Evolutionary conservation across 1,140 invertebrate species (phyloP).

Genomic region (Bombus waltoni): DNA sequence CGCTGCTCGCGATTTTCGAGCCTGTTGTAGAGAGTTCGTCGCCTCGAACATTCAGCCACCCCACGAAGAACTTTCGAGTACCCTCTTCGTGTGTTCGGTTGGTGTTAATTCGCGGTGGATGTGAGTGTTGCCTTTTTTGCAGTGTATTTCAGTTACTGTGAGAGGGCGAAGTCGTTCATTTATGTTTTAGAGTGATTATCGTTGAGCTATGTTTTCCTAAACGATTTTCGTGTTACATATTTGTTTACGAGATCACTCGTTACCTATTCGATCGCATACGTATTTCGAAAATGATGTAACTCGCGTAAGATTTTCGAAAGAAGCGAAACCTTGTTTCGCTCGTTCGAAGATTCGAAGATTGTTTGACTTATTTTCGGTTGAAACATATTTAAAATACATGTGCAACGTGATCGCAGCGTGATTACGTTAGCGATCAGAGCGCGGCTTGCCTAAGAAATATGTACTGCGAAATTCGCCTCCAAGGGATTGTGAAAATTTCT

Average conservation of each 20-base stretch:
- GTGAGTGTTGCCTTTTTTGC: not conserved
- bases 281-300: too few relatives aligned
- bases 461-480: not conserved
- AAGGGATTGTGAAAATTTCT: not conserved
- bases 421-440: too few relatives aligned
- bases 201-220: not conserved
- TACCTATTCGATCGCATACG: too few relatives aligned
- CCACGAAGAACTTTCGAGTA: slow-evolving; percentile 6
- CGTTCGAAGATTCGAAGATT: too few relatives aligned
- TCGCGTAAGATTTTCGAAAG: too few relatives aligned
- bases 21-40: slow-evolving; percentile 15
- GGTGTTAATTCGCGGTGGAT: not conserved
- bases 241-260: rapidly evolving
- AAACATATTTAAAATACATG: too few relatives aligned
- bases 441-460: not conserved
- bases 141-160: not conserved
- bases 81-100: not conserved
- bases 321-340: too few relatives aligned
- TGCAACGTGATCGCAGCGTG: too few relatives aligned
- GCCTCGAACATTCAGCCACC: not conserved
- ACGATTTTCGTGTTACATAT: too few relatives aligned
- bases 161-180: not conserved
- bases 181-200: not conserved
- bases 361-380: too few relatives aligned
- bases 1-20: slow-evolving; percentile 18